phyloP scores from a whole-genome alignment of 2,888 invertebrate genomes.

The Hesperia comma region DNA sequence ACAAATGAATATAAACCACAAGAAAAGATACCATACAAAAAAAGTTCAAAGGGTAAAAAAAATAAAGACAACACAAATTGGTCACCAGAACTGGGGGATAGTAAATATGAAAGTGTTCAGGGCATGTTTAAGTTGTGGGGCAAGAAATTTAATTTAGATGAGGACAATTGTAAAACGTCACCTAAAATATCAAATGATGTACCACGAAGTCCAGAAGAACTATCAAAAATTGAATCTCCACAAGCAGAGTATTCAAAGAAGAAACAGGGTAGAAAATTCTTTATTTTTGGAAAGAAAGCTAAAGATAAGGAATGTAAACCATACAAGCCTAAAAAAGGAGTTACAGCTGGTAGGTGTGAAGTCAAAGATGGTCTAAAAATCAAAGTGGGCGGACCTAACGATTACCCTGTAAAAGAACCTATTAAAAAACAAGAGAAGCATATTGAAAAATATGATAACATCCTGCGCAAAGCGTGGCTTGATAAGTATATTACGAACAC shows the following conservation, averaged over 20 bases:
- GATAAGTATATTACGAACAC: conserved; percentile 56
- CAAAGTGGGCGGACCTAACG: conserved; percentile 51
- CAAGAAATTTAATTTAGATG: conserved; percentile 66
- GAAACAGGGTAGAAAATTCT: conserved; percentile 61
- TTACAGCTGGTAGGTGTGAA: conserved; percentile 69
- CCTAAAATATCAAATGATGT: conserved; percentile 46
- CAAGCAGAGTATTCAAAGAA: conserved; percentile 43
- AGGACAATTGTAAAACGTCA: conserved; percentile 46
- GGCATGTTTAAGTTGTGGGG: conserved; percentile 74
- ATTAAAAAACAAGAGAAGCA: conserved; percentile 40
- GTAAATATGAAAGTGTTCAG: conserved; percentile 60
- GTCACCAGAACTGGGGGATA: conserved; percentile 50
- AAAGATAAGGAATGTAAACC: conserved; percentile 51
- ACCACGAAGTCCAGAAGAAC: conserved; percentile 40
- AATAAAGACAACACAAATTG: conserved; percentile 47
- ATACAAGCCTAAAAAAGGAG: conserved; percentile 57
- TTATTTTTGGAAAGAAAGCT: conserved; percentile 65
- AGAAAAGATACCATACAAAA: conserved; percentile 43
- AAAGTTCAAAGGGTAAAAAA: conserved; percentile 42
- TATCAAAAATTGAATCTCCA: conserved; percentile 39
- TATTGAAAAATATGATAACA: conserved; percentile 50
- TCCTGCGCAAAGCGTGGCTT: conserved; percentile 60
- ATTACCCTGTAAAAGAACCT: conserved; percentile 39
- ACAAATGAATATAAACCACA: conserved; percentile 22
- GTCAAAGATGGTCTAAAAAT: conserved; percentile 62